Percentiles rank a stretch among this genome's conserved stretches.
phyloP scores from a whole-genome alignment of 1,140 invertebrate species.

The Stegodyphus mimosarum region DNA sequence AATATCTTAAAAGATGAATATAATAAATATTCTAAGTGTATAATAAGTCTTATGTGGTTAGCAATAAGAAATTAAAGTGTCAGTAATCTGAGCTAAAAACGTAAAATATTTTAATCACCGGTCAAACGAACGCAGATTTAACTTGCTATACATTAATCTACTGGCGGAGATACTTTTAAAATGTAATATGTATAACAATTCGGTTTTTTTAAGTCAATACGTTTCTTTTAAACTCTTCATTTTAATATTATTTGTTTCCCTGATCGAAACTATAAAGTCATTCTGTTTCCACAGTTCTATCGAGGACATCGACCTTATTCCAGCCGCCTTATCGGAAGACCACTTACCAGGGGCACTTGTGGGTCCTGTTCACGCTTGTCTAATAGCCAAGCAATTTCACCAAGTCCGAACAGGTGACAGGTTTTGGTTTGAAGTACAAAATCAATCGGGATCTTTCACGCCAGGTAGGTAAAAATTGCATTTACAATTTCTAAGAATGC shows the following conservation, averaged over 20 bases:
- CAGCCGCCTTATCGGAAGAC: slow-evolving; percentile 66
- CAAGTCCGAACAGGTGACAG: slow-evolving; percentile 75
- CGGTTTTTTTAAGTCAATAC: neutral
- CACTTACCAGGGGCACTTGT: slow-evolving; percentile 68
- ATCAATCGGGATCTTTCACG: slow-evolving; percentile 80
- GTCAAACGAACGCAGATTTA: too few species aligned
- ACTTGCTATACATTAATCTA: too few species aligned
- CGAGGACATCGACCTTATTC: slow-evolving; percentile 69
- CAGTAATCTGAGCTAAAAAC: too few species aligned
- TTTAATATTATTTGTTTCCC: too few species aligned
- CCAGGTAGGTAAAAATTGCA: slow-evolving; percentile 64
- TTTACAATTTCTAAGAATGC: too few species aligned
- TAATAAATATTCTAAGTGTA: too few species aligned
- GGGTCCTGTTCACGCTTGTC: slow-evolving; percentile 73
- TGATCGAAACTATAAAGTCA: slow-evolving; percentile 15
- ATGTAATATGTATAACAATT: neutral
- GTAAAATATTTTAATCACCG: too few species aligned
- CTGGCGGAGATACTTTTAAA: too few species aligned
- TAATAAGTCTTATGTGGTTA: too few species aligned
- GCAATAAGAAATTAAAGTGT: too few species aligned
- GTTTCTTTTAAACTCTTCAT: too few species aligned
- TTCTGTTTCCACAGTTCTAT: slow-evolving; percentile 55
- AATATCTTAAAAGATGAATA: too few species aligned
- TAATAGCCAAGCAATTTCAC: slow-evolving; percentile 73
- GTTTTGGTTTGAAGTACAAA: slow-evolving; percentile 81